These are phyloP conservation scores for Catharus minimus DNA, from an alignment of 2,113 vertebrate genomes.

Conservation along the genomic window DNA sequence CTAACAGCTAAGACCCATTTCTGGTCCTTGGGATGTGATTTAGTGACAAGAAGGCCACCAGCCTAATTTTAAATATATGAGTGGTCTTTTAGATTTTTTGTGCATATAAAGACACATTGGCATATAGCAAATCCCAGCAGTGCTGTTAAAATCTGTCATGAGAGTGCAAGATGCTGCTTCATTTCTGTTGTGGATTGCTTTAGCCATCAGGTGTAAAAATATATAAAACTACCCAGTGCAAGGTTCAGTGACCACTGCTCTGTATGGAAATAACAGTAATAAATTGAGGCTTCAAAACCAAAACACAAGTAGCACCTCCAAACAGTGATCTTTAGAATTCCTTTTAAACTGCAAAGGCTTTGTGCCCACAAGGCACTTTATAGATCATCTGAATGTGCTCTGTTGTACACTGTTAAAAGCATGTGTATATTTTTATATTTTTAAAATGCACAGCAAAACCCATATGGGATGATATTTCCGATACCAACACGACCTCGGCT, in stretches of 20 bases:
- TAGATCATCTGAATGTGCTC: slow-evolving; percentile 53
- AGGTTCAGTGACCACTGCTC: not conserved
- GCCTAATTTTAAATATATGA: not conserved
- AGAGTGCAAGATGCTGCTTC: slow-evolving; percentile 13
- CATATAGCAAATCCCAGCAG: not conserved
- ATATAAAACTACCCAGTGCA: not conserved
- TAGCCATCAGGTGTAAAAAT: not conserved
- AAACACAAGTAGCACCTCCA: not conserved
- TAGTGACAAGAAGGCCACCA: not conserved
- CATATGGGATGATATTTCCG: slow-evolving; percentile 60
- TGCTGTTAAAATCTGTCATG: not conserved
- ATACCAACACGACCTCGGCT: slow-evolving; percentile 56
- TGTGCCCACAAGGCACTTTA: slow-evolving; percentile 16
- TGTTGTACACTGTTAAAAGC: slow-evolving; percentile 55
- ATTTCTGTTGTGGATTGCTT: slow-evolving; percentile 18
- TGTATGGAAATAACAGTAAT: not conserved
- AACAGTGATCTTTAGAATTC: not conserved
- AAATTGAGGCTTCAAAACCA: not conserved
- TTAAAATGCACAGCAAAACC: slow-evolving; percentile 64
- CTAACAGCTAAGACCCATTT: not conserved
- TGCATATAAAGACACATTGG: not conserved
- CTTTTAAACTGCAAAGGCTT: slow-evolving; percentile 10
- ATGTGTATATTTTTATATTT: slow-evolving; percentile 65
- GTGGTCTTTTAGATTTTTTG: not conserved
- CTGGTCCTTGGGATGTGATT: not conserved